A percentile compares a stretch with the other conserved stretches of the same genome.
These are phyloP conservation scores for Papilio demoleus DNA, from an alignment of 2,888 invertebrate species.

Conservation along the genomic window DNA sequence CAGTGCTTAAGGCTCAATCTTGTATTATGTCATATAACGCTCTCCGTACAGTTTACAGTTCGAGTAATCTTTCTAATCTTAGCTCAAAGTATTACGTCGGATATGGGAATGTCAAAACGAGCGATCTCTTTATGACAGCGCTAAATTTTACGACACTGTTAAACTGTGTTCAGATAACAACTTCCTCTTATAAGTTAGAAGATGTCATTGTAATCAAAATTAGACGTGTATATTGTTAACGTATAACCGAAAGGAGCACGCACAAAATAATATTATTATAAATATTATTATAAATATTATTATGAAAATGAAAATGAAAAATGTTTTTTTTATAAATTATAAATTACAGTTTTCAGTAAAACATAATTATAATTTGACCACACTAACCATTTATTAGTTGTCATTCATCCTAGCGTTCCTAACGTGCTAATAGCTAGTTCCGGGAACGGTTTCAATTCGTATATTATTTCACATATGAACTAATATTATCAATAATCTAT, in stretches of 20 bases:
- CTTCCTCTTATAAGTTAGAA: slow-evolving; percentile 13
- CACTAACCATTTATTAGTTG: not conserved
- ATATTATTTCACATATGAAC: not conserved
- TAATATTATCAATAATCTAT: not conserved
- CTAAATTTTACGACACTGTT: slow-evolving; percentile 18
- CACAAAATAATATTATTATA: not conserved
- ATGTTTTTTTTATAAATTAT: too few relatives aligned
- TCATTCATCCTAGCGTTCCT: not conserved
- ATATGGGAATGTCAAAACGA: slow-evolving; percentile 13
- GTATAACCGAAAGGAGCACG: not conserved
- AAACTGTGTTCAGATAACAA: slow-evolving; percentile 13
- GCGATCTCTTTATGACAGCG: slow-evolving; percentile 3
- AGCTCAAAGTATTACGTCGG: slow-evolving; percentile 7
- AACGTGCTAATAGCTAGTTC: not conserved
- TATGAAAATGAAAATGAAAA: too few relatives aligned
- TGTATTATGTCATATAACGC: not conserved
- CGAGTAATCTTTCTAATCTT: slow-evolving; percentile 9
- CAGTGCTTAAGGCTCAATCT: too few relatives aligned
- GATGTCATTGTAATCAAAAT: slow-evolving; percentile 5
- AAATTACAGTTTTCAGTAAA: not conserved
- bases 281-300: not conserved
- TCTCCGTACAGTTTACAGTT: not conserved
- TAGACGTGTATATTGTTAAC: not conserved
- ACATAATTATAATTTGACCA: not conserved
- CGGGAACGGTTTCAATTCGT: not conserved